Evolutionary conservation across 2,888 invertebrate species (phyloP), one percentile per base, ranked within the genome.

Genomic region (Drosophila cognata): DNA sequence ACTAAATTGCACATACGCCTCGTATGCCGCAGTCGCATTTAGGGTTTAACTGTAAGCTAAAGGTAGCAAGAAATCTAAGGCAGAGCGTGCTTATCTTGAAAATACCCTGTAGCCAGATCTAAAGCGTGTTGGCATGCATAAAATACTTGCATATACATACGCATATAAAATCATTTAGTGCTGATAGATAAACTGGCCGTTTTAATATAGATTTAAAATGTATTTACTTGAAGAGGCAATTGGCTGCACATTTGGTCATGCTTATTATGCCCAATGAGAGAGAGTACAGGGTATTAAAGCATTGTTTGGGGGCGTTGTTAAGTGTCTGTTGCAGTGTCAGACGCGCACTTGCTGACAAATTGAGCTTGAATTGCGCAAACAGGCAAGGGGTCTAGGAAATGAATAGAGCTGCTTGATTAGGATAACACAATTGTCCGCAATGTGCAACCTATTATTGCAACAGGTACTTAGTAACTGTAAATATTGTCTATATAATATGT

Each of bases 1-100:
- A 81, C 77, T 86, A 88, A 88, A 88, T 86, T 89, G 84, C 81
- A 75, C 88, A 88, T 88, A 85, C 83, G 86, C 74, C 84, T 75
- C 77, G 78, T 85, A 75, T 70, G 82, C 72, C 79, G 50, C 66
- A 63, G 48, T 59, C 66, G 65, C 64, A 78, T 75, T 70, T 52
- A 56, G 48, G 56, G 64, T 43, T 59, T 52, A 57, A 31, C 67
- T 33, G 53, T 46, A 50, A 55, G 48, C 58, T 29, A 53, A 58
- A 52, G 68, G 41, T 61, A 59, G 48, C 43, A 58, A 21, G 53
- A 52, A 56, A 43, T n/a, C 10, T 57, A 31, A 16, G 5, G 11
- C 11, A 11, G 18, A 29, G 11, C 33, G 5, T 29, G 25, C 13
- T n/a, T 7, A 8, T 28, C 46, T 28, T 3, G 1, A 10, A 56